These are phyloP conservation scores for Cossypha heuglini DNA, from an alignment of 2,797 vertebrate species.

Conservation along the genomic window DNA sequence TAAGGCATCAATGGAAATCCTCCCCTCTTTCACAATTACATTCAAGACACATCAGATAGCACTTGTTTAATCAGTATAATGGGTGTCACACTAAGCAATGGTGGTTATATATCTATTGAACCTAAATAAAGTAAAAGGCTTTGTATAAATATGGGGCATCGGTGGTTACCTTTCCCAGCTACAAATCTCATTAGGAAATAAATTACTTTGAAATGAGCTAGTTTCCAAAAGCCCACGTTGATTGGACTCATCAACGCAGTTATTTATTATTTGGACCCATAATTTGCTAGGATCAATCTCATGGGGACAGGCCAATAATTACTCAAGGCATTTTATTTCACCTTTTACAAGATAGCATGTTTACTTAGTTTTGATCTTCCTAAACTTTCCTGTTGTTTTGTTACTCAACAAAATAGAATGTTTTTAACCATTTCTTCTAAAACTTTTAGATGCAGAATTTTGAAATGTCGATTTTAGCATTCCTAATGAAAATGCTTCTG, in stretches of 20 bases:
- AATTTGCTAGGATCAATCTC: background rate
- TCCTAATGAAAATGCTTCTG: background rate
- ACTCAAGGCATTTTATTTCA: background rate
- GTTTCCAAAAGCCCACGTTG: background rate
- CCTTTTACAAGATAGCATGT: background rate
- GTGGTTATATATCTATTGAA: background rate
- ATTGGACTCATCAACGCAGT: background rate
- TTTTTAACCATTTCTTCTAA: background rate
- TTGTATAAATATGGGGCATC: background rate
- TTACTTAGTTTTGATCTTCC: background rate
- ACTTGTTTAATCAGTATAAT: background rate
- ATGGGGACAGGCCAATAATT: background rate
- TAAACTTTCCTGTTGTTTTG: background rate
- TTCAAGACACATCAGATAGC: background rate
- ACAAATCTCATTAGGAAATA: constrained; percentile 3
- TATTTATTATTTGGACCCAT: background rate
- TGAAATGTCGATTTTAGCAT: background rate
- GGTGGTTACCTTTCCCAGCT: background rate
- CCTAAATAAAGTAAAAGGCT: background rate
- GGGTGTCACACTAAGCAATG: background rate
- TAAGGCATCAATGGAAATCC: background rate
- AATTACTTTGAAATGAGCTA: constrained; percentile 5
- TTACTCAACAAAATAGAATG: background rate
- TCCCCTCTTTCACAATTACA: background rate
- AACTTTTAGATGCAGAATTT: background rate